These are phyloP conservation scores for Misgurnus anguillicaudatus DNA, from an alignment of 2,113 vertebrate genomes.

Conservation along the genomic window DNA sequence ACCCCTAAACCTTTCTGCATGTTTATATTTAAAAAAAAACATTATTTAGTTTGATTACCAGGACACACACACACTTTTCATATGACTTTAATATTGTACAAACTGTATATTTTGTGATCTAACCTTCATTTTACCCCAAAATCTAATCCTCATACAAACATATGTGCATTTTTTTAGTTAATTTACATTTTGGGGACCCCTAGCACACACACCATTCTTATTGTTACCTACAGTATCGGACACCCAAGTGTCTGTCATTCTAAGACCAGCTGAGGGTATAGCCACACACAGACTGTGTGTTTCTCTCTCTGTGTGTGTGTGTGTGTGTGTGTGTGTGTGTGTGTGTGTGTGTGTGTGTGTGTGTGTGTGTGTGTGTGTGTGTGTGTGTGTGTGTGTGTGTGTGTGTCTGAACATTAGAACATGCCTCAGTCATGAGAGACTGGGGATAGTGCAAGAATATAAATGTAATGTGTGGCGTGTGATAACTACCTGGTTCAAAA, in stretches of 20 bases:
- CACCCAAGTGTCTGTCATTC: conserved; percentile 25
- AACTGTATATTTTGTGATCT: background rate
- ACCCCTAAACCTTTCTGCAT: no score
- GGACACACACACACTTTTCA: conserved; percentile 18
- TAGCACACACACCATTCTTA: no score
- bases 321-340: conserved; percentile 29
- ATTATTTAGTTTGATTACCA: no score
- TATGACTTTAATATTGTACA: background rate
- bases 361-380: conserved; percentile 33
- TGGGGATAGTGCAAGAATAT: conserved; percentile 59
- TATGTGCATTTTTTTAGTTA: no score
- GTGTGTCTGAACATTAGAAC: conserved; percentile 67
- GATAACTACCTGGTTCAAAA: conserved; percentile 46
- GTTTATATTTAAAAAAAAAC: no score
- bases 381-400: conserved; percentile 38
- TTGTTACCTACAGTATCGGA: no score
- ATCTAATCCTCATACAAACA: no score
- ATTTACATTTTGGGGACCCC: no score
- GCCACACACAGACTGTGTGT: conserved; percentile 10
- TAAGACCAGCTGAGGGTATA: conserved; percentile 43
- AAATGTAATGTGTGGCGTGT: conserved; percentile 68
- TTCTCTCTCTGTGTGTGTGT: no score
- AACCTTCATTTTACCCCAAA: no score
- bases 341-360: conserved; percentile 28
- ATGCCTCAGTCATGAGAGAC: conserved; percentile 68